phyloP scores from a whole-genome alignment of 2,888 invertebrate genomes.

The Auanema sp. region DNA sequence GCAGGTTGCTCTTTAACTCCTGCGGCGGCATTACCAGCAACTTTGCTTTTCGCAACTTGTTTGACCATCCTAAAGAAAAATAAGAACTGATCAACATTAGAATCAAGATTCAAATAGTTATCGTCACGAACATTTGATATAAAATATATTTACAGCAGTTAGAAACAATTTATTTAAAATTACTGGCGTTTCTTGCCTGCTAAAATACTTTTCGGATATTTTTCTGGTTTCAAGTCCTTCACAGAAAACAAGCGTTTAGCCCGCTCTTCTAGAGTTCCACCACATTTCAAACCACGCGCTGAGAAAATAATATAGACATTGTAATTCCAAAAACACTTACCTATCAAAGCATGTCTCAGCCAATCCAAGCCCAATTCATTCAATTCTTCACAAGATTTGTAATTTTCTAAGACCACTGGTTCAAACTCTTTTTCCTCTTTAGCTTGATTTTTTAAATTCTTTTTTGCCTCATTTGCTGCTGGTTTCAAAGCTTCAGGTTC shows the following conservation, averaged over 20 bases:
- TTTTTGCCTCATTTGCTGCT: constrained; percentile 2
- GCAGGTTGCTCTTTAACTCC: not conserved
- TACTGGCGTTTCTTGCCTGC: constrained; percentile 15
- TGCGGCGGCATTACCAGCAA: not conserved
- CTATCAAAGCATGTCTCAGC: constrained; percentile 50
- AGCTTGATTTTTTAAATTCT: not conserved
- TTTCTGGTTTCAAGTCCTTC: constrained; percentile 37
- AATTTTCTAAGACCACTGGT: constrained; percentile 20
- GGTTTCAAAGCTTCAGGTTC: not conserved
- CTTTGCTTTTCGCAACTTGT: too few relatives aligned
- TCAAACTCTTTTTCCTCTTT: constrained; percentile 6
- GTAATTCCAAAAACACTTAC: constrained; percentile 20
- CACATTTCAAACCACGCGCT: constrained; percentile 68
- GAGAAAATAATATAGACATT: constrained; percentile 14
- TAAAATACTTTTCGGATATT: constrained; percentile 48
- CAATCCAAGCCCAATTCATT: constrained; percentile 66
- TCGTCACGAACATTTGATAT: not conserved
- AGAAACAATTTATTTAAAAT: not conserved
- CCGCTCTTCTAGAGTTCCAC: constrained; percentile 67
- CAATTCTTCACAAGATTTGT: constrained; percentile 53
- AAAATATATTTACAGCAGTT: not conserved
- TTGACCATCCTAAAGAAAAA: constrained; percentile 3
- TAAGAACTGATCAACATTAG: not conserved
- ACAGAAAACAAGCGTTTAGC: constrained; percentile 66
- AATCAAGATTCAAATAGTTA: constrained; percentile 2